Evolutionary conservation across 2,888 invertebrate genomes (phyloP), one percentile per base, ranked within the genome.

Genomic region (Rapana venosa): DNA sequence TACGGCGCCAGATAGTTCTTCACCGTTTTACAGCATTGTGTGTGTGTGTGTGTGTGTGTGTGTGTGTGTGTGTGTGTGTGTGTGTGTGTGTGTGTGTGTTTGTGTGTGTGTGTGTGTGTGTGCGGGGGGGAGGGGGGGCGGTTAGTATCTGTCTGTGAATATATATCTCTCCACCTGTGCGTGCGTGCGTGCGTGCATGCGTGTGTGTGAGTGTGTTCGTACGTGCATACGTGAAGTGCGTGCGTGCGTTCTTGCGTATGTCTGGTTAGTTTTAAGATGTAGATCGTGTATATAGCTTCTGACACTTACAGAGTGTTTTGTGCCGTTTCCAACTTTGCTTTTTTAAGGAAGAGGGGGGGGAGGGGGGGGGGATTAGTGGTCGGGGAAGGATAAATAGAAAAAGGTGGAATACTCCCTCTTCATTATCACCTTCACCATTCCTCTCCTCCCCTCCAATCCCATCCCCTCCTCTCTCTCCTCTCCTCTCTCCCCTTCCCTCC

Each of bases 201-300:
- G 74, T 74, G 74, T 74, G n/a, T n/a, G 74, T 74, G 74, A 2
- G n/a, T 74, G n/a, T n/a, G 74, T 74, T 13, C 8, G 74, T 74
- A 4, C 8, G 74, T 74, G 74, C 8, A n/a, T 74, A n/a, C 8
- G 74, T 74, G 74, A 2, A 0, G 74, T 74, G 74, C n/a, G 74
- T 74, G 74, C n/a, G 74, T 74, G 74, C n/a, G 74, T 74, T n/a
- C n/a, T n/a, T 30, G 74, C 6, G 74, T 74, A n/a, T 74, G 74
- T 13, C n/a, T 74, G 74, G 47, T 47, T 47, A 47, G 2, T 47
- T 47, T 47, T 47, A 47, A 5, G 2, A 47, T 47, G 47, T 47
- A 47, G 47, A 47, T 47, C 2, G 47, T 47, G 47, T 47, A 47
- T 47, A 47, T 47, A 5, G 2, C 47, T 47, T 47, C 47, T 47